Conservation (phyloP, 2,113 vertebrate genomes). For the Ploceus nigricollis region DNA sequence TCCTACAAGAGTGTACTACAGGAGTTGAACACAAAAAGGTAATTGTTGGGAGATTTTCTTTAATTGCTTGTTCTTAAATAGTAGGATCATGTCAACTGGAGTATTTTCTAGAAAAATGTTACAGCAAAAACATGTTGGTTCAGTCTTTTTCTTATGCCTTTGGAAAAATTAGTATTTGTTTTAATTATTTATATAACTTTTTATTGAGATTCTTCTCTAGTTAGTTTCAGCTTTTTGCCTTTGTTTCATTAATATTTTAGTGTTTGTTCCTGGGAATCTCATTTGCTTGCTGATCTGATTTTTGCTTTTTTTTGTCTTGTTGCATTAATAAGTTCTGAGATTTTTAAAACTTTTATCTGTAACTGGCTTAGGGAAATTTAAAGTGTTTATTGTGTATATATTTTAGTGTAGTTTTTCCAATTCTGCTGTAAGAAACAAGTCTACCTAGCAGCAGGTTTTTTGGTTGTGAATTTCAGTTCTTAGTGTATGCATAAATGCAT, state of each 20-base stretch:
- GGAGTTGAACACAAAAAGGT: constrained; percentile 73
- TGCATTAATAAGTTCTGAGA: not conserved
- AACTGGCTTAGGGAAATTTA: not conserved
- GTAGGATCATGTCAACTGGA: not conserved
- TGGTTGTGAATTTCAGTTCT: not conserved
- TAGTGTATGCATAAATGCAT: not conserved
- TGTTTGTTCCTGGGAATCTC: not conserved
- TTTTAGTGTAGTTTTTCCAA: not conserved
- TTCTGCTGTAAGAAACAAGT: not conserved
- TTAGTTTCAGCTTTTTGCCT: not conserved
- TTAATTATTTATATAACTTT: not conserved
- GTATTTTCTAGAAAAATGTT: not conserved
- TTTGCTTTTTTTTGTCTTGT: not conserved
- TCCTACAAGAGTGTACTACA: constrained; percentile 51
- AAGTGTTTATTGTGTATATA: not conserved
- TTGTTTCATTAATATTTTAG: not conserved
- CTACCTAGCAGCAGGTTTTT: not conserved
- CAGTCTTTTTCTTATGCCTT: not conserved
- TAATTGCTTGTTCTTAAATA: not conserved
- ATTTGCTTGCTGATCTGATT: not conserved
- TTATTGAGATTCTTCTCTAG: not conserved
- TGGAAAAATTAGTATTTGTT: not conserved
- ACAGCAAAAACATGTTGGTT: not conserved
- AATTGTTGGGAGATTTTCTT: not conserved
- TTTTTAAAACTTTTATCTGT: not conserved